A percentile compares a stretch with the other conserved stretches of the same genome.
phyloP scores from a whole-genome alignment of 2,113 vertebrate species.

The Haliaeetus leucogaster region DNA sequence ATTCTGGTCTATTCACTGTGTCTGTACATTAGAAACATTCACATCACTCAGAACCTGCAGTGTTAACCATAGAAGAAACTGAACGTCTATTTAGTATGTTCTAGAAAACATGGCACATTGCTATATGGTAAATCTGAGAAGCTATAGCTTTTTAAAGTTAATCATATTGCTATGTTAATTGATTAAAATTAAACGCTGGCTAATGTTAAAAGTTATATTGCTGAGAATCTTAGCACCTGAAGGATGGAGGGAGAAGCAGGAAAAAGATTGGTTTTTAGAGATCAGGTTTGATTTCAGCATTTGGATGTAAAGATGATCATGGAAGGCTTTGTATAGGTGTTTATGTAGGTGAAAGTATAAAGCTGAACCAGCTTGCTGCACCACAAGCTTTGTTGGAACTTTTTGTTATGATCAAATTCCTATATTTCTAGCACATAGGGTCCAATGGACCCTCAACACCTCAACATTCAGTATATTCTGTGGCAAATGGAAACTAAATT shows the following conservation, averaged over 20 bases:
- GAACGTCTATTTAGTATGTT: neutral
- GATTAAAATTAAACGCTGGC: neutral
- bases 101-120: neutral
- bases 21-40: neutral
- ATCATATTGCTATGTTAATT: neutral
- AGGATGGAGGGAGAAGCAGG: neutral
- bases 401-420: neutral
- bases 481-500: neutral
- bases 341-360: neutral
- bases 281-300: neutral
- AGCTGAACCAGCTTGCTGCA: neutral
- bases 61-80: neutral
- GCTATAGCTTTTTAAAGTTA: neutral
- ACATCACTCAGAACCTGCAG: neutral
- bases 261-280: neutral
- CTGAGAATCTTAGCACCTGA: neutral
- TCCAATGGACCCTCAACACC: neutral
- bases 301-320: neutral
- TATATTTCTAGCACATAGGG: neutral
- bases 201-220: neutral
- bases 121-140: neutral
- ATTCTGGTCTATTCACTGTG: neutral
- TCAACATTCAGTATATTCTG: neutral
- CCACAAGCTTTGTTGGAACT: neutral
- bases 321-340: neutral